Evolutionary conservation across 2,888 invertebrate genomes (phyloP), one percentile per base, ranked within the genome.

Genomic region (Amphipyra tragopoginis): DNA sequence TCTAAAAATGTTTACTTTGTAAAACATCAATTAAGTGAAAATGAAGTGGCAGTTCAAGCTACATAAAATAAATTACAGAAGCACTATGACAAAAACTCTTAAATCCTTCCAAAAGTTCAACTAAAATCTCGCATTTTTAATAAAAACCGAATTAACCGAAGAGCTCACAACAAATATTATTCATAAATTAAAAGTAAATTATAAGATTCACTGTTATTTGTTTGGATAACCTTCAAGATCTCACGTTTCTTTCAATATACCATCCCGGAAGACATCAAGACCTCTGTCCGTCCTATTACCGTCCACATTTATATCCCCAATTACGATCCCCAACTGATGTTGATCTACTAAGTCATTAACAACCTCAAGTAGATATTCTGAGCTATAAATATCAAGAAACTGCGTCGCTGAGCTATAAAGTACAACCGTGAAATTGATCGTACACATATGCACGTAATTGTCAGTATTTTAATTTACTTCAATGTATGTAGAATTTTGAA

Each of bases 401-500:
- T 29, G 8, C 44, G 52, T 33, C 39, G 8, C 26, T 21, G 11
- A 39, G 5, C 2, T 8, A 10, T 49, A 11, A 34, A 11, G 1
- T 13, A 29, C 2, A 9, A 9, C 34, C 39, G 34, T n/a, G n/a
- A 62, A 65, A 62, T 50, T 69, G 40, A 69, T 65, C 70, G 9
- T 10, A 47, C 38, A 15, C 15, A 11, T 47, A 47, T 38, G 1
- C 21, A 21, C 3, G 21, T 21, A 21, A 21, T 29, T 36, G 49
- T 39, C 11, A 36, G 44, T 65, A 15, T 45, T 70, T 53, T 11
- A 70, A 66, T 66, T 54, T 44, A 66, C 48, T 64, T 53, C 34
- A 65, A 51, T 52, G 48, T 42, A 47, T 45, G 39, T 45, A 69
- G 10, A 36, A 65, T 45, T 45, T 39, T 2, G 34, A 52, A 49